Base-by-base conservation (phyloP, 1,140 invertebrate genomes). In the Caenorhabditis brenneri region DNA sequence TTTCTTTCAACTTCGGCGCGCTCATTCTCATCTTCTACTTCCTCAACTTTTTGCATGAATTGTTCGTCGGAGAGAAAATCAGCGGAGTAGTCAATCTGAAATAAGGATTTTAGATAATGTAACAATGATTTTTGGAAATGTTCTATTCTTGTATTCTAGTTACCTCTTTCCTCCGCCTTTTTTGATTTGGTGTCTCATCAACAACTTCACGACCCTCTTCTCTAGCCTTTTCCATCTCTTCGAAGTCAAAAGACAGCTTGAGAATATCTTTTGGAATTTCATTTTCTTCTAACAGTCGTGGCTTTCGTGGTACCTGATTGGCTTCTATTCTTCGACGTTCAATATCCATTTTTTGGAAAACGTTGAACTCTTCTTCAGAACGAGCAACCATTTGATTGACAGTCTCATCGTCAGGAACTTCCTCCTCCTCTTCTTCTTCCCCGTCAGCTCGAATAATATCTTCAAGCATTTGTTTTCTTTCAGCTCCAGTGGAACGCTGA, bases 341-440 rank as follows among this genome's bases (percentile, higher is more conserved):
- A 19, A 95, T 91, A 92, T 99, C 97, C 92, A 98, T 95, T 91
- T 94, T 94, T 91, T 97, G 96, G 91, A 97, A 99, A 5, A 94
- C 91, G 89, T 98, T 96, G 91, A 98, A 95, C 91, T 99, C 97
- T 15, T 95, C 95, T 89, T 98, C 97, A 31, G 93, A 94, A 81
- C 97, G 93, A 0, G 97, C 97, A 87, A 99, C 95, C 97, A 99
- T 99, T 91, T 98, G 96, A 91, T 99, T 99, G 27, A 99, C 96
- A 24, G 96, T 95, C 91, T 99, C 97, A 92, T 99, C 97, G 91
- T 99, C 97, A 0, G 97, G 97, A 9, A 98, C 95, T 92, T 99
- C 97, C 91, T 98, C 97, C 90, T 99, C 96, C 93, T 95, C 87
- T 16, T 90, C 88, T 69, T 90, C 88, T 48, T 89, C 87, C 36